A percentile compares a stretch with the other conserved stretches of the same genome.
Conservation (phyloP, 1,140 invertebrate genomes). For the Atta colombica region DNA sequence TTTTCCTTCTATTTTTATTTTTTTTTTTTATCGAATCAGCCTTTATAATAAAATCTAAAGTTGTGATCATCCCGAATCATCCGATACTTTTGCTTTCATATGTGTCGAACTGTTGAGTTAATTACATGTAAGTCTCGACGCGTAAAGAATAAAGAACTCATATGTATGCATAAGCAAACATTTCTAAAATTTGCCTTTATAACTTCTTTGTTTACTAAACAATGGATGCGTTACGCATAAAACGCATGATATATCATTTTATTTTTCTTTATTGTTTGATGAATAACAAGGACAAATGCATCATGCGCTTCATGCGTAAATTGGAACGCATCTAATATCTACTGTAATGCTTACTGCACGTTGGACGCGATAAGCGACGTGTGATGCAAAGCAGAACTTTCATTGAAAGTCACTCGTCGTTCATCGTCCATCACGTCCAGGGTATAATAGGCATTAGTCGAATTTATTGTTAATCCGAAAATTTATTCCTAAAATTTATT, state of each 20-base stretch:
- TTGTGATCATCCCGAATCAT: neutral
- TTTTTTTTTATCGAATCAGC: neutral
- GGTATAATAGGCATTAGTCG: neutral
- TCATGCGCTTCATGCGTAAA: too few relatives aligned
- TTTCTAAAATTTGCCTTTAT: neutral
- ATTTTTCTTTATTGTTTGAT: too few relatives aligned
- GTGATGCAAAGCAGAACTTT: too few relatives aligned
- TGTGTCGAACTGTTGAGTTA: neutral
- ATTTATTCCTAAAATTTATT: neutral
- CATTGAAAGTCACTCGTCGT: too few relatives aligned
- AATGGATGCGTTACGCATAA: neutral
- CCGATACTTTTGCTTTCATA: neutral
- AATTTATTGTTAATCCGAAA: constrained; percentile 24
- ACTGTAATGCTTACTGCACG: neutral
- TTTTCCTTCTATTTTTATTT: neutral
- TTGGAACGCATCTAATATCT: neutral
- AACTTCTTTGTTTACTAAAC: neutral
- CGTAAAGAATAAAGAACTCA: neutral
- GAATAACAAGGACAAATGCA: too few relatives aligned
- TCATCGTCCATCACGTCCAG: too few relatives aligned
- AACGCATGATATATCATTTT: too few relatives aligned
- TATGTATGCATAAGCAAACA: neutral
- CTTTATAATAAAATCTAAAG: neutral
- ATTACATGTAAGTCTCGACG: neutral
- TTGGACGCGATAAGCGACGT: too few relatives aligned